These are phyloP conservation scores for Synodontis membranacea DNA, from an alignment of 2,113 vertebrate species.

Conservation along the genomic window DNA sequence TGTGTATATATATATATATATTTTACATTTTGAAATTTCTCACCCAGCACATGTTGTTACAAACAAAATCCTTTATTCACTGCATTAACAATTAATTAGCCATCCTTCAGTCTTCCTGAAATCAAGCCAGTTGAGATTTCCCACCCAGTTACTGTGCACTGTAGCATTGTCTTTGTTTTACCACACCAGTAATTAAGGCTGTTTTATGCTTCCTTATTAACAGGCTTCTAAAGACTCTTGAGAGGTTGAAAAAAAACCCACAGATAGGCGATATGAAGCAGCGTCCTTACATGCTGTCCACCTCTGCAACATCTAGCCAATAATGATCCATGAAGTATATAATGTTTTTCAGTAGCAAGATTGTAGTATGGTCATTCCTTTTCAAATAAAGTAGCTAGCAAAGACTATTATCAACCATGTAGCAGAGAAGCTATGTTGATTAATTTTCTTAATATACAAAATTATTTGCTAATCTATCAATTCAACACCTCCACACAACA, in stretches of 20 bases:
- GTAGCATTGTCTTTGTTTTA: neutral
- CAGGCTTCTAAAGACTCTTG: neutral
- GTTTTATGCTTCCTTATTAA: neutral
- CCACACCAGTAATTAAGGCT: neutral
- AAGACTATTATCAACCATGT: neutral
- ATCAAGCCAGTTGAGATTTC: slow-evolving; percentile 27
- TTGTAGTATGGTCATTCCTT: neutral
- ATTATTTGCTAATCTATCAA: neutral
- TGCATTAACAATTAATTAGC: neutral
- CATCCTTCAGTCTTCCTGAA: slow-evolving; percentile 18
- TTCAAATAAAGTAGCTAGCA: neutral
- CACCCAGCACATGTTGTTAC: neutral
- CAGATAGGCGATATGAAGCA: neutral
- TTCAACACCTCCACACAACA: neutral
- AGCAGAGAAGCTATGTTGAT: neutral
- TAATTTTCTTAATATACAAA: neutral
- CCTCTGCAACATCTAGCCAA: neutral
- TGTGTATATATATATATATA: too few relatives aligned
- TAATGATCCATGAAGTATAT: neutral
- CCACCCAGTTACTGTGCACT: slow-evolving; percentile 2
- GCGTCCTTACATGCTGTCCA: neutral
- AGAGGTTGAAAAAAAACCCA: neutral
- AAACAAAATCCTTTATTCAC: neutral
- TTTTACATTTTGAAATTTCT: neutral
- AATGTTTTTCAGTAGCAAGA: neutral